Base-by-base conservation (phyloP, 2,888 invertebrate genomes). In the Labia minor region DNA sequence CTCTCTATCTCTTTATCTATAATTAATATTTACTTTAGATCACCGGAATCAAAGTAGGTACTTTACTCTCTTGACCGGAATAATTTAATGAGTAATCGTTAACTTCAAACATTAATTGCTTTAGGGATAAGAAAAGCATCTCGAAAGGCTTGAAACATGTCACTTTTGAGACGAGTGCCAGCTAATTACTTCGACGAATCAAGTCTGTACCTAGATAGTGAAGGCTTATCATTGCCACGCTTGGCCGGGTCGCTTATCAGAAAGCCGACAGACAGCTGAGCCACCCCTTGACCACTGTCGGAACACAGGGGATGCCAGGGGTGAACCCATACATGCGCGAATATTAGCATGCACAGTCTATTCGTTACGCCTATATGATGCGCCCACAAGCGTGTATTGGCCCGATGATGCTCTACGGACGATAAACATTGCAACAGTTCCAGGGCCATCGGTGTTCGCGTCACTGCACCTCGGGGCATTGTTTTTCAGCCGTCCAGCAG, bases 321-420 rank as follows among this genome's bases (percentile, higher is more conserved):
- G n/a, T n/a, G n/a, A n/a, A 49, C 49, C 3, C 49, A 49, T 49
- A 49, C 49, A 49, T 49, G 49, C 49, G 49, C 49, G 49, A 49
- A 49, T 49, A 49, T 49, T 49, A 49, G 49, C 49, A n/a, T 16
- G 49, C 49, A 49, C 16, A 49, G 6, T 49, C 49, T 49, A 49
- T 49, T 49, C 49, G 49, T 49, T 49, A 49, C 49, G 49, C 49
- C n/a, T n/a, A 49, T 49, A 14, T 49, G 49, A 49, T 49, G 49
- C 16, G n/a, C 49, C 16, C 49, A 49, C 49, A 49, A 4, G 49
- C 49, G 49, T 49, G 49, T 49, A 49, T 49, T 49, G 49, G 26
- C 26, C 26, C 6, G 6, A 8, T 49, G 49, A 49, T 49, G 49
- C 49, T 49, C 8, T 10, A 49, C 49, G 49, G n/a, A 49, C 49